Conservation (phyloP, 2,888 invertebrate species). For the Oegoconia quadripuncta region DNA sequence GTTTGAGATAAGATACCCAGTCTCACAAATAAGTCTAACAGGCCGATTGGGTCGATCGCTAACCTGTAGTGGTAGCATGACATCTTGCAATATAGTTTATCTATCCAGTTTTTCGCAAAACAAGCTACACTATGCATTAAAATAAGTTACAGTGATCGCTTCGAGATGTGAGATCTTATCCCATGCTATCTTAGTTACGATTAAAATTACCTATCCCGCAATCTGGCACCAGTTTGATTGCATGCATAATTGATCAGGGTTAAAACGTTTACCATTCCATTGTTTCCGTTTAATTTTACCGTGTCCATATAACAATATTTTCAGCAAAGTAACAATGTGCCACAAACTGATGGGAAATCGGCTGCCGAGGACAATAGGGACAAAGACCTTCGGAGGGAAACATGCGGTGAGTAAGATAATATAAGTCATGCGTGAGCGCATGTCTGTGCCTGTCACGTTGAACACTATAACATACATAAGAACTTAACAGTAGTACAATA, state of each 20-base stretch:
- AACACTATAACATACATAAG: too few species aligned
- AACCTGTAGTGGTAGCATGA: too few species aligned
- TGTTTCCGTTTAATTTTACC: slow-evolving; percentile 1
- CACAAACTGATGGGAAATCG: slow-evolving; percentile 37
- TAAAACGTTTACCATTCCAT: slow-evolving; percentile 1
- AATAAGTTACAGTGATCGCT: too few species aligned
- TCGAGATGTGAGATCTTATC: not conserved
- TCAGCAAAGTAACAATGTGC: slow-evolving; percentile 48
- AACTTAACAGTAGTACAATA: too few species aligned
- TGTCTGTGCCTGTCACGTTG: too few species aligned
- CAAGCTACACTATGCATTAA: too few species aligned
- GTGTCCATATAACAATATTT: slow-evolving; percentile 27
- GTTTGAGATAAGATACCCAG: too few species aligned
- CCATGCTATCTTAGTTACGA: not conserved
- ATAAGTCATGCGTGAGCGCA: too few species aligned
- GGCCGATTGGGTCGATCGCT: too few species aligned
- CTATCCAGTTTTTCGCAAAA: too few species aligned
- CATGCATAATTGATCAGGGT: slow-evolving; percentile 1
- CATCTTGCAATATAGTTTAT: too few species aligned
- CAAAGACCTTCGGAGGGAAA: slow-evolving; percentile 56
- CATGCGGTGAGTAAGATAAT: slow-evolving; percentile 45
- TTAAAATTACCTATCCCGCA: not conserved
- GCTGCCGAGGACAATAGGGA: slow-evolving; percentile 42
- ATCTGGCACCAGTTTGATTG: not conserved
- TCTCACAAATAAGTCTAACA: too few species aligned